Base-by-base conservation (phyloP, 2,113 vertebrate genomes). In the Polypterus bichir region DNA sequence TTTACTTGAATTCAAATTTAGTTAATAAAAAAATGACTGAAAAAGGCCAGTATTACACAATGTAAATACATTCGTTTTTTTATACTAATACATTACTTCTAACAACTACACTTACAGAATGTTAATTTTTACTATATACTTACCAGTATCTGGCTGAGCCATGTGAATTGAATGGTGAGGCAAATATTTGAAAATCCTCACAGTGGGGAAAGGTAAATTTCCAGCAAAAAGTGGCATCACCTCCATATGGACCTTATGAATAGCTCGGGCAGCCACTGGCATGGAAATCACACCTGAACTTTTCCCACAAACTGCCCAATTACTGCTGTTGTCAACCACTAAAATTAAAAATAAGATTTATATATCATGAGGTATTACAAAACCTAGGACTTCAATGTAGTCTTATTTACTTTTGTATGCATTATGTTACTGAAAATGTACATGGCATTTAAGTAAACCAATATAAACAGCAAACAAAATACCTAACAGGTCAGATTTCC, bases 251-350 rank as follows among this genome's bases (percentile, higher is more conserved):
- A 96, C 91, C 71, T 88, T 90, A 83, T 97, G 94, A 3, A 81
- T 88, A 68, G 93, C 89, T 65, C 64, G 79, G 47, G 83, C 82
- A 47, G 80, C 77, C 73, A 91, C 69, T 0, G 95, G 94, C 92
- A 97, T 93, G 56, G 87, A 84, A 68, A 99, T 86, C 68, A 98
- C 83, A 3, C 96, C 96, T 1, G 94, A 98, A 65, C 96, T 99
- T 71, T 94, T 93, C 44, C 96, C 96, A 54, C 95, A 99, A 61
- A 99, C 93, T 0, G 95, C 96, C 96, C 96, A 99, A 81, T 95
- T 97, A 74, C 95, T 97, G 65, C 89, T 96, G 83, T 96, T 94
- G 77, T 99, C 95, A 1, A 92, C 92, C 75, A 99, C 96, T 99
- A 79, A 9, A 75, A 76, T 44, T 9, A 44, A 8, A 5, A 47